Percentiles rank a stretch among this genome's conserved stretches.
These are phyloP conservation scores for Hyperoplus immaculatus DNA, from an alignment of 2,797 vertebrate genomes.

Conservation along the genomic window DNA sequence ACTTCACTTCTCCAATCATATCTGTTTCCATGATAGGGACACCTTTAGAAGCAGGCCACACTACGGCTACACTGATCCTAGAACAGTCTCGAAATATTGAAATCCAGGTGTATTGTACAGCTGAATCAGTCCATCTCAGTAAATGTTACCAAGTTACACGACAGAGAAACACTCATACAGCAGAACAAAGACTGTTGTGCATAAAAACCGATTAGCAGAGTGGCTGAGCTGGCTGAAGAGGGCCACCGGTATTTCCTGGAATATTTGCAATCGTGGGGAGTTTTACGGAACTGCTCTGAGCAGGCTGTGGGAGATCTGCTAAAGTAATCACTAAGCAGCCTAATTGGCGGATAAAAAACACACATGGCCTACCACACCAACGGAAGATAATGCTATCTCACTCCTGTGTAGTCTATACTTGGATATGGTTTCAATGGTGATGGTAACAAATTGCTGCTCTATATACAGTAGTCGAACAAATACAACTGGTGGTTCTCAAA, in stretches of 20 bases:
- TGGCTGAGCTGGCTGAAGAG: conserved; percentile 28
- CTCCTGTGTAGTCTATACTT: background rate
- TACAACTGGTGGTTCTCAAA: background rate
- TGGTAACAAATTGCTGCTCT: background rate
- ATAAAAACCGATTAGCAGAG: conserved; percentile 44
- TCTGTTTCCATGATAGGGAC: background rate
- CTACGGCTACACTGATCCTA: background rate
- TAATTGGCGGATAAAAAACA: conserved; percentile 40
- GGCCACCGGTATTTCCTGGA: conserved; percentile 56
- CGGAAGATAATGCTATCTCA: background rate
- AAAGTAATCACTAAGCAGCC: conserved; percentile 47
- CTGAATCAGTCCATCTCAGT: background rate
- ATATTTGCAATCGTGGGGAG: conserved; percentile 18
- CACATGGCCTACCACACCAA: background rate
- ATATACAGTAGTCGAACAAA: background rate
- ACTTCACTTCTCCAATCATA: background rate
- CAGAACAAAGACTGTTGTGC: conserved; percentile 37
- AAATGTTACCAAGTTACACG: conserved; percentile 11
- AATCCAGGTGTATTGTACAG: too few relatives aligned
- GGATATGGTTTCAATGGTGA: background rate
- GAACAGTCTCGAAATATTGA: too few relatives aligned
- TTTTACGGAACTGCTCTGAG: conserved; percentile 51
- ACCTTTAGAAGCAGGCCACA: background rate
- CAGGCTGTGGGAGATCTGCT: conserved; percentile 55
- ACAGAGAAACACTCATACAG: conserved; percentile 1